Evolutionary conservation across 1,140 invertebrate genomes (phyloP).

Genomic region (Protaetia brevitarsis): DNA sequence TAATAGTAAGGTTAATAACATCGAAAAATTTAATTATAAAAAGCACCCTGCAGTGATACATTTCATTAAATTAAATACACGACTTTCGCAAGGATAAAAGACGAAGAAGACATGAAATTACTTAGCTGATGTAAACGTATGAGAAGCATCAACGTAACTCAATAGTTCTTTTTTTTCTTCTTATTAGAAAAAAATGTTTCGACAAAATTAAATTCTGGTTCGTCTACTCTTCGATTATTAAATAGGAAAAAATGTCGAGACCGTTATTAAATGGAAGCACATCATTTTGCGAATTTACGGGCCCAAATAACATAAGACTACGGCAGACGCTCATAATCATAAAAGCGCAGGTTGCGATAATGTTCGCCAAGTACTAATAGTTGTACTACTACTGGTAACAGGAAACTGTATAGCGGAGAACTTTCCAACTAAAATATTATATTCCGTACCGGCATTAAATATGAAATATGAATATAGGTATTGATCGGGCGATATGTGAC

Average conservation of each 20-base stretch:
- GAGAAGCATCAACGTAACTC: too few relatives aligned
- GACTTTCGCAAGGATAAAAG: too few relatives aligned
- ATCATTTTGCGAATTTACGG: conserved; percentile 9
- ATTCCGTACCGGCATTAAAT: background rate
- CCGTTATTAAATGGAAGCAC: conserved; percentile 1
- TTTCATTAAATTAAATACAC: background rate
- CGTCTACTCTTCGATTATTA: background rate
- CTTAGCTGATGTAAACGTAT: too few relatives aligned
- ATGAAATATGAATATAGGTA: conserved; percentile 4
- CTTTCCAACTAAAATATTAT: background rate
- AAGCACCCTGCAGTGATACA: background rate
- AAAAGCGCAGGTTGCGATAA: conserved; percentile 13
- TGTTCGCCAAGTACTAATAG: background rate
- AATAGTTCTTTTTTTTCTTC: background rate
- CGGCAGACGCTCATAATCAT: conserved; percentile 13
- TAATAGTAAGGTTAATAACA: background rate
- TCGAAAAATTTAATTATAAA: background rate
- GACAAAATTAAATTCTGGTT: background rate
- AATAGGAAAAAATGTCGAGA: background rate
- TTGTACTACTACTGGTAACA: background rate
- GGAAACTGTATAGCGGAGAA: background rate
- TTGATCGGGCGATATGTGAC: too few relatives aligned
- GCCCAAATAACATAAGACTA: background rate
- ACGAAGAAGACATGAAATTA: too few relatives aligned
- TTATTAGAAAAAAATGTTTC: background rate